Evolutionary conservation across 2,113 vertebrate species (phyloP), one percentile per base, ranked within the genome.

Genomic region (Leptodactylus fuscus): DNA sequence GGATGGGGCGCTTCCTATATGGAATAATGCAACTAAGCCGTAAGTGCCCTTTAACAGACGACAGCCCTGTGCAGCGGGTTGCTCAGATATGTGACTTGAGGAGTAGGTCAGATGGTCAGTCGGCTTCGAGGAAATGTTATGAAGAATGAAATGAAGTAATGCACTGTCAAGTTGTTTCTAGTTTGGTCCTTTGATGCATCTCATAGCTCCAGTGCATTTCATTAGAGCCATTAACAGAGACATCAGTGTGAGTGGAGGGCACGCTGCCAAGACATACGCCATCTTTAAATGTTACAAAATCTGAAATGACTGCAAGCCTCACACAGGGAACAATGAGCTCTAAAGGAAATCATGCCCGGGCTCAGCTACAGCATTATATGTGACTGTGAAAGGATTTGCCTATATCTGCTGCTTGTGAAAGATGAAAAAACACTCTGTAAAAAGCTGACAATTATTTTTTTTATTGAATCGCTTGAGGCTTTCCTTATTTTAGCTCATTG

Each of bases 401-500:
- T 79, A 80, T 85, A 58, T 85, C 49, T 71, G 32, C 87, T 88
- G 87, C 62, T 82, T 87, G 76, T n/a, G 77, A 87, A 84, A 90
- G 90, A 92, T 90, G 89, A 92, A 82, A 87, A 88, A 75, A 87
- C 32, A 13, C 11, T 36, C 74, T 46, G 65, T 71, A 79, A 86
- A 65, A 69, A 84, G 48, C 76, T 11, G 69, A 83, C 53, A 55
- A 27, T 87, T 71, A 88, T 87, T 88, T 88, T 77, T 51, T 85
- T 77, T 85, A 86, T 83, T 78, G 10, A 2, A 87, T 60, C 81
- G 87, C 53, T 32, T 24, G 36, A 58, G 76, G 77, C 74, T 87
- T 16, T 87, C 88, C 83, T 79, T 12, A 24, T 69, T 85, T 87
- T 83, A 88, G 49, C 67, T 73, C 67, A 41, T 69, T 81, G 65